Conservation (phyloP, 2,797 vertebrate species). For the Cheirogaleus major region DNA sequence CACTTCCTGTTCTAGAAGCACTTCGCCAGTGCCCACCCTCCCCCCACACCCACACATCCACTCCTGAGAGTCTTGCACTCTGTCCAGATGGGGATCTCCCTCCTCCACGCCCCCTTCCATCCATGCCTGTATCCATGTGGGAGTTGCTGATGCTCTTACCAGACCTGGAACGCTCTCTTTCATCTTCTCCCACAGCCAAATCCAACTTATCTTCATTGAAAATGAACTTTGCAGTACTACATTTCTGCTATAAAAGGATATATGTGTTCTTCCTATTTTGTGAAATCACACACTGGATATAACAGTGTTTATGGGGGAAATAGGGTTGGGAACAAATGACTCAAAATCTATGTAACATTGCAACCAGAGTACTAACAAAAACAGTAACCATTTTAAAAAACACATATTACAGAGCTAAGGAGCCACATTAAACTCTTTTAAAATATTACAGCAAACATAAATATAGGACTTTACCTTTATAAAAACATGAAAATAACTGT, state of each 20-base stretch:
- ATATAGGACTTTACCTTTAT: constrained; percentile 3
- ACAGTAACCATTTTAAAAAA: background rate
- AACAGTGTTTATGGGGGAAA: background rate
- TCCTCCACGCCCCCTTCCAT: background rate
- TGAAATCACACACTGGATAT: constrained; percentile 40
- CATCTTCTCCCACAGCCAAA: background rate
- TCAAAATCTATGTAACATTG: background rate
- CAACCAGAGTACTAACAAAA: constrained; percentile 15
- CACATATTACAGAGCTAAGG: background rate
- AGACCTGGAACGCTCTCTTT: background rate
- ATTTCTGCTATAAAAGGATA: constrained; percentile 41
- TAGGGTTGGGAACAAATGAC: constrained; percentile 11
- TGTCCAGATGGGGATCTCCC: background rate
- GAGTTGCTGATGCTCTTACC: background rate
- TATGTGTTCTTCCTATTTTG: constrained; percentile 17
- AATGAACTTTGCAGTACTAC: background rate
- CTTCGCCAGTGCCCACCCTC: background rate
- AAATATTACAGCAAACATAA: constrained; percentile 24
- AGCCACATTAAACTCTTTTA: constrained; percentile 27
- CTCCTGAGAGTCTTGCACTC: background rate
- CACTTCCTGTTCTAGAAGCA: background rate
- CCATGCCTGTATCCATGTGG: background rate
- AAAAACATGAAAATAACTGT: background rate
- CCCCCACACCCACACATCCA: too few relatives aligned
- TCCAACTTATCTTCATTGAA: constrained; percentile 43